These are phyloP conservation scores for Pollenia griseotomentosa DNA, from an alignment of 2,888 invertebrate genomes.

Conservation along the genomic window DNA sequence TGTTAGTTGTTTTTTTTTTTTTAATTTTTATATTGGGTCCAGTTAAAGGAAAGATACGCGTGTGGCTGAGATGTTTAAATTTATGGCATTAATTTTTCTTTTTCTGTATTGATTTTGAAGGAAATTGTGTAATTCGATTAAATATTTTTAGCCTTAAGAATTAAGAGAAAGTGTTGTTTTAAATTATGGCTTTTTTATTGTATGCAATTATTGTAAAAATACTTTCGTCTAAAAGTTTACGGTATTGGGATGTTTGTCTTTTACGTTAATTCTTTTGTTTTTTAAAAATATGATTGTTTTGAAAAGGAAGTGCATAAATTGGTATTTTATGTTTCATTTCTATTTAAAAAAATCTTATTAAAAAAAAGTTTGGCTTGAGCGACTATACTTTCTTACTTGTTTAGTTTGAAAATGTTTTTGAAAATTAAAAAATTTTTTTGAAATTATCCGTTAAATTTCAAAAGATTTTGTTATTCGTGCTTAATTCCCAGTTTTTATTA, in stretches of 20 bases:
- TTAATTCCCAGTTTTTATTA: too few relatives aligned
- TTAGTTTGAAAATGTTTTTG: too few relatives aligned
- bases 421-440: too few relatives aligned
- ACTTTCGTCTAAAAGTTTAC: background rate
- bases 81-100: constrained; percentile 59
- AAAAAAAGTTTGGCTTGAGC: too few relatives aligned
- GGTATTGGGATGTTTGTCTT: constrained; percentile 27
- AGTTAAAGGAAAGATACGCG: constrained; percentile 21
- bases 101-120: constrained; percentile 45
- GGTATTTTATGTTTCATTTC: background rate
- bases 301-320: constrained; percentile 6
- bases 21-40: background rate
- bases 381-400: too few relatives aligned
- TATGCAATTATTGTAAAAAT: background rate
- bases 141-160: constrained; percentile 64
- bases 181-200: constrained; percentile 54
- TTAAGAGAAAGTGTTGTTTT: constrained; percentile 71
- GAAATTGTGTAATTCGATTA: constrained; percentile 71
- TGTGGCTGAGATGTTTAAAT: constrained; percentile 58
- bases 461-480: too few relatives aligned
- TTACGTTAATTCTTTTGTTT: constrained; percentile 42
- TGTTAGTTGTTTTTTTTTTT: constrained; percentile 37
- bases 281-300: background rate
- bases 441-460: too few relatives aligned
- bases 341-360: too few relatives aligned